Base-by-base conservation (phyloP, 2,797 vertebrate species). In the Xyrichtys novacula region DNA sequence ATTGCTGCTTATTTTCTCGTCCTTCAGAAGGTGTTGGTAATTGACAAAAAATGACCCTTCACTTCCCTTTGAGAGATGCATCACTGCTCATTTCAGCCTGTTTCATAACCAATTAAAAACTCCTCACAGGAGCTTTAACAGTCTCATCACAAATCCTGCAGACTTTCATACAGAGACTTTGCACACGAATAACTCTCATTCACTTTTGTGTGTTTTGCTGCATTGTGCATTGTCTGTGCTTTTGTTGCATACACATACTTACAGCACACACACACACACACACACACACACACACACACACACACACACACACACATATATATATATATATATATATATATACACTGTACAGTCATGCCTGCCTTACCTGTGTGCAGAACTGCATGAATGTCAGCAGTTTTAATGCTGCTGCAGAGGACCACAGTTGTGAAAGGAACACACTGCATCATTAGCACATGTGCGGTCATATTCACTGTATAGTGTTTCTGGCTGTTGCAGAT, bases 311-410 rank as follows among this genome's bases (percentile, higher is more conserved):
- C 32, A 19, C 4, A 29, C 16, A 17, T 22, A 28, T 10, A 22
- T 39, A 55, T 26, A 11, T 0, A 43, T 22, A 7, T 28, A 49
- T 3, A n/a, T n/a, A n/a, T n/a, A n/a, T n/a, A n/a, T n/a, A n/a
- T n/a, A n/a, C n/a, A n/a, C n/a, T n/a, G n/a, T n/a, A n/a, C n/a
- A n/a, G n/a, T n/a, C n/a, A n/a, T n/a, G n/a, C n/a, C n/a, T n/a
- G 20, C 23, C 42, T 22, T 55, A 53, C 17, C 32, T 36, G 42
- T 34, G 28, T 55, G 52, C 29, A 65, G 19, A 53, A 20, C 25
- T 31, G 31, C 19, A 59, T 54, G 23, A 38, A 16, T 43, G 55
- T 67, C 71, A 56, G 57, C 57, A 61, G 22, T 29, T 66, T 50
- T 47, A 36, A 7, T 49, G 52, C 55, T 34, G 25, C 62, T 40